phyloP scores from a whole-genome alignment of 2,113 vertebrate genomes.

The Oncorhynchus tshawytscha region DNA sequence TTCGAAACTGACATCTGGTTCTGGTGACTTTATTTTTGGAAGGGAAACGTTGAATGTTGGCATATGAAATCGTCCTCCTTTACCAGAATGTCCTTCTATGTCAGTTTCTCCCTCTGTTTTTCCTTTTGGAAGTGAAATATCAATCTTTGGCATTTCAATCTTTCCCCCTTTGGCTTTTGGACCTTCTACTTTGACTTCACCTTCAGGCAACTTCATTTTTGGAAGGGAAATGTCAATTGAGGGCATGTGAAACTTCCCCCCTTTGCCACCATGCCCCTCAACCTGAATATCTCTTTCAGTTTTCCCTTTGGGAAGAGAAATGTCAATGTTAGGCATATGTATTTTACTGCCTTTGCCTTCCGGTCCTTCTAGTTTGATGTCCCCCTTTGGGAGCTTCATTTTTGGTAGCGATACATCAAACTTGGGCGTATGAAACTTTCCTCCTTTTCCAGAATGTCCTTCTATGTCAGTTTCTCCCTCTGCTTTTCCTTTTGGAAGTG shows the following conservation, averaged over 20 bases:
- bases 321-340: background rate
- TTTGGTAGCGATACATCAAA: conserved; percentile 50
- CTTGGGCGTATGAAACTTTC: conserved; percentile 50
- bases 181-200: conserved; percentile 30
- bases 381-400: conserved; percentile 10
- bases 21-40: conserved; percentile 12
- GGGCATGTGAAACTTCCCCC: conserved; percentile 46
- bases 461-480: conserved; percentile 11
- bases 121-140: conserved; percentile 57
- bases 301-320: conserved; percentile 23
- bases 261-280: background rate
- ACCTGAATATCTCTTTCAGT: conserved; percentile 12
- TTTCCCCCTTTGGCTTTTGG: conserved; percentile 30
- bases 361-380: conserved; percentile 6
- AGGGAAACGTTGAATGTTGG: conserved; percentile 30
- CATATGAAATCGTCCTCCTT: conserved; percentile 24
- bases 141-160: conserved; percentile 51
- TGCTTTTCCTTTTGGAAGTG: conserved; percentile 4
- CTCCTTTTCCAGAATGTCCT: background rate
- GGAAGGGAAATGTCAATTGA: conserved; percentile 46
- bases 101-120: conserved; percentile 32
- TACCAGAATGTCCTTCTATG: conserved; percentile 14
- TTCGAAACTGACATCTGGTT: conserved; percentile 15
- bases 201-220: conserved; percentile 37
- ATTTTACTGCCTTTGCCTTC: background rate